phyloP scores from a whole-genome alignment of 2,113 vertebrate genomes.

The Trinectes maculatus region DNA sequence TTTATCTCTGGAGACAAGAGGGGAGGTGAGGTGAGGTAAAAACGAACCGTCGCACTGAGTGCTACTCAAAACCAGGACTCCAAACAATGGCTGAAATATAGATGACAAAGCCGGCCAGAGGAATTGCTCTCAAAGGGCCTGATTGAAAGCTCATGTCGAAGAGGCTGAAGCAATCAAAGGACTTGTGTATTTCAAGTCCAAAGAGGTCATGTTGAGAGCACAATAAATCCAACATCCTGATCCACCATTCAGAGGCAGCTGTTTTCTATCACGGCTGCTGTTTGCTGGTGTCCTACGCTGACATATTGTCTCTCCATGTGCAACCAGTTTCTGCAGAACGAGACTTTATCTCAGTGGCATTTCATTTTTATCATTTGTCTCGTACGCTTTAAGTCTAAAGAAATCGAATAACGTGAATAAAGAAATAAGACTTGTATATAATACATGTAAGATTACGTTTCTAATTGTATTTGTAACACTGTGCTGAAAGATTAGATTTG shows the following conservation, averaged over 20 bases:
- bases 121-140: slow-evolving; percentile 69
- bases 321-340: slow-evolving; percentile 23
- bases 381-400: too few relatives aligned
- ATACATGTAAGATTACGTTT: too few relatives aligned
- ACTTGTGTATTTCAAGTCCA: slow-evolving; percentile 70
- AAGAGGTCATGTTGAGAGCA: slow-evolving; percentile 62
- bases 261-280: slow-evolving; percentile 41
- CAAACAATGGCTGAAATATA: slow-evolving; percentile 70
- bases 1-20: slow-evolving; percentile 46
- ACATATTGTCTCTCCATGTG: slow-evolving; percentile 38
- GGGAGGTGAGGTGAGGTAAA: slow-evolving; percentile 40
- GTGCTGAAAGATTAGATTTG: background rate
- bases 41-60: slow-evolving; percentile 53
- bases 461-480: too few relatives aligned
- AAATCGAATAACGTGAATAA: slow-evolving; percentile 24
- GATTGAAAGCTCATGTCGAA: slow-evolving; percentile 75
- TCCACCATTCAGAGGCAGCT: slow-evolving; percentile 47
- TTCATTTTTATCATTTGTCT: slow-evolving; percentile 59
- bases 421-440: too few relatives aligned
- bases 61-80: slow-evolving; percentile 65
- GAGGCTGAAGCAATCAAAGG: slow-evolving; percentile 69
- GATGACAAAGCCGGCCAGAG: slow-evolving; percentile 63
- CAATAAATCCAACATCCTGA: slow-evolving; percentile 64
- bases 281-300: slow-evolving; percentile 44
- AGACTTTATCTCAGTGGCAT: slow-evolving; percentile 9